These are phyloP conservation scores for pig (Sus scrofa) DNA, from an alignment of 2,113 vertebrate species.

Conservation along the genomic window DNA sequence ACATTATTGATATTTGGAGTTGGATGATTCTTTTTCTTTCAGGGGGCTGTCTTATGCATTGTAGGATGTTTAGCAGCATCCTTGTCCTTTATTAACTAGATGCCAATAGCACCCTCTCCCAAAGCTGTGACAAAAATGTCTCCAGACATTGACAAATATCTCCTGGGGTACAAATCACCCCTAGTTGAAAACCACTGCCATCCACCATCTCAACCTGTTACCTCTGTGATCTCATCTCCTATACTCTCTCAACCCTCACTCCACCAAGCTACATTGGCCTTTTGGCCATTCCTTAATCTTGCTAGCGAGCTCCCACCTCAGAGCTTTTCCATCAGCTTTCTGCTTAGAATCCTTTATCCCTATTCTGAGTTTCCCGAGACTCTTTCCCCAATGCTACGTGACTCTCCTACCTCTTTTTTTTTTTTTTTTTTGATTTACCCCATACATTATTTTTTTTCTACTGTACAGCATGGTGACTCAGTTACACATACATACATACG, in stretches of 20 bases:
- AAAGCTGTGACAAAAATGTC: not conserved
- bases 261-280: not conserved
- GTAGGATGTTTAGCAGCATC: not conserved
- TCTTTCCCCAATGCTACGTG: not conserved
- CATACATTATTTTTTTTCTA: no score
- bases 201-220: not conserved
- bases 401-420: not conserved
- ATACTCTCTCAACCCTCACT: not conserved
- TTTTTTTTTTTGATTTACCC: no score
- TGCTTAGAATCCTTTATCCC: not conserved
- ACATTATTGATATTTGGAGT: not conserved
- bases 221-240: not conserved
- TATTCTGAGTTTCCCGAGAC: not conserved
- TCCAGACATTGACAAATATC: not conserved
- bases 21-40: not conserved
- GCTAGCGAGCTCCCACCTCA: not conserved
- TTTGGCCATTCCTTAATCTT: not conserved
- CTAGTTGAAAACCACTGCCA: not conserved
- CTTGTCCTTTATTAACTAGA: not conserved
- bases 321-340: not conserved
- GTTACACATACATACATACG: no score
- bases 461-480: no score
- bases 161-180: not conserved
- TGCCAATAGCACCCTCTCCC: not conserved
- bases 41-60: no score